Base-by-base conservation (phyloP, 2,113 vertebrate genomes). In the Nansenia antarctica region DNA sequence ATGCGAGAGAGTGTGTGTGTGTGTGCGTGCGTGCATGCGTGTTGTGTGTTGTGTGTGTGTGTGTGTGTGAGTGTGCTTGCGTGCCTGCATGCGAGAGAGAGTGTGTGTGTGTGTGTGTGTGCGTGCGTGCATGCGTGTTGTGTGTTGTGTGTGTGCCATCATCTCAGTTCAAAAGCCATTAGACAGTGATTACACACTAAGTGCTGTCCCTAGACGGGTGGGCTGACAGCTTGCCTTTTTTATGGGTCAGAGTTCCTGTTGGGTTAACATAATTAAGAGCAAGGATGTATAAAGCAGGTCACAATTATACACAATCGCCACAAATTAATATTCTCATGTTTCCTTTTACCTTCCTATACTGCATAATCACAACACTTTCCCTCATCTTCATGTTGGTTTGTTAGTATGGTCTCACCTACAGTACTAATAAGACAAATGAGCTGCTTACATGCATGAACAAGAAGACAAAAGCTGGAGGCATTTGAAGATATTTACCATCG, bases 141-240 rank as follows among this genome's bases (percentile, higher is more conserved):
- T 42, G 1, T 31, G 58, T 34, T 45, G 11, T 31, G 42, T 74
- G 68, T 73, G 57, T 65, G 74, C 65, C 62, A 75, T 58, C 42
- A 83, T 80, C 69, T 73, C 69, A 72, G 74, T 79, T 76, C 78
- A 78, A 80, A 76, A 81, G 72, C 77, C 82, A 89, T 91, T 89
- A 91, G 82, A 83, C 70, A 70, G 73, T 20, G 73, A 91, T 88
- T 88, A 88, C 82, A 83, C 81, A 80, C 78, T 82, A 76, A 87
- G 74, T 79, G 79, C 74, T 69, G 67, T 68, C 47, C 39, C 67
- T 84, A 67, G 76, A 87, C 76, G 76, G 73, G 72, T 65, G 67
- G 78, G 81, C 75, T 85, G 83, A 87, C 78, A 87, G 75, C 59
- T 71, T 85, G 47, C 77, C 86, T 87, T 86, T 87, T 75, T 82